A percentile compares a stretch with the other conserved stretches of the same genome.
Conservation (phyloP, 2,113 vertebrate species). For the Ceuthmochares aereus region DNA sequence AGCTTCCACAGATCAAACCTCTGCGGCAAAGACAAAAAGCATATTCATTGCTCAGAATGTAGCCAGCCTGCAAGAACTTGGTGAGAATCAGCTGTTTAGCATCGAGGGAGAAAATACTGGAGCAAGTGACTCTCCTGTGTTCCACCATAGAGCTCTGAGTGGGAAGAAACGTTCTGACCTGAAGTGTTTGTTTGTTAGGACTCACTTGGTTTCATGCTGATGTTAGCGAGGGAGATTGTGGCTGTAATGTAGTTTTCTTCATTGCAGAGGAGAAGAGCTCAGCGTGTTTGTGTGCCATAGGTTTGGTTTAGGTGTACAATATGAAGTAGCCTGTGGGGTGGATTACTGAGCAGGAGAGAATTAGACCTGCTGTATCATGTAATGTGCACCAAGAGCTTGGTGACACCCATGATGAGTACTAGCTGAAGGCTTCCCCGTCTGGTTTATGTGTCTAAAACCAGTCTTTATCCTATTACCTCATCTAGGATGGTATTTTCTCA, state of each 20-base stretch:
- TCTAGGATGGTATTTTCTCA: not conserved
- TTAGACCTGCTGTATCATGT: not conserved
- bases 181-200: not conserved
- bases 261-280: not conserved
- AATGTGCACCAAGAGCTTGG: not conserved
- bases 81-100: constrained; percentile 75
- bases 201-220: fast-evolving
- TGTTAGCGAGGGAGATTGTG: not conserved
- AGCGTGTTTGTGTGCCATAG: not conserved
- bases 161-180: not conserved
- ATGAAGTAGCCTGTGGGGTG: not conserved
- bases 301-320: not conserved
- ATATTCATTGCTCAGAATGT: constrained; percentile 98
- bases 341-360: not conserved
- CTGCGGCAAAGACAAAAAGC: constrained; percentile 92
- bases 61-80: constrained; percentile 96
- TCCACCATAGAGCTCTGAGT: not conserved
- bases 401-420: fast-evolving
- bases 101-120: not conserved
- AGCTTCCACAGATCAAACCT: constrained; percentile 86
- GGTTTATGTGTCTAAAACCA: not conserved
- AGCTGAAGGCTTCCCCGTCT: not conserved
- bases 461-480: not conserved
- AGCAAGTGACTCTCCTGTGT: not conserved
- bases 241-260: not conserved